phyloP scores from a whole-genome alignment of 1,140 invertebrate species.

The Planococcus citri region DNA sequence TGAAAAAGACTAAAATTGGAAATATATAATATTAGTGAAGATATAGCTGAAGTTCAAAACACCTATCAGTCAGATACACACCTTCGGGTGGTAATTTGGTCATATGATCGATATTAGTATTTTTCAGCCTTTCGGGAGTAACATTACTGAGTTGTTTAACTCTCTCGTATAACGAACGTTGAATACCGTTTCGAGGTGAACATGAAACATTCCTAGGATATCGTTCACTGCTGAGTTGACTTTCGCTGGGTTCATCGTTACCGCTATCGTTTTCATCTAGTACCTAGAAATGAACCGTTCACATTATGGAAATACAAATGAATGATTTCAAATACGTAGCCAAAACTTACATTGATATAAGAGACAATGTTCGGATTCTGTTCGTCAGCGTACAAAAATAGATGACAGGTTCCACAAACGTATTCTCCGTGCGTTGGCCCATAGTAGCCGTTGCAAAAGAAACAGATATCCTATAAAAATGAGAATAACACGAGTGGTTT shows the following conservation, averaged over 20 bases:
- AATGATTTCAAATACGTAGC: too few species aligned
- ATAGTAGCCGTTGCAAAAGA: constrained; percentile 82
- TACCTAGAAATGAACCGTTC: background rate
- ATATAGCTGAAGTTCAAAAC: background rate
- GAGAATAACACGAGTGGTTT: background rate
- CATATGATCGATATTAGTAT: background rate
- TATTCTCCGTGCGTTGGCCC: constrained; percentile 81
- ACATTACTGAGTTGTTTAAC: background rate
- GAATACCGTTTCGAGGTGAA: background rate
- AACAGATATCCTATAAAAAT: constrained; percentile 53
- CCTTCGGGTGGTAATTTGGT: background rate
- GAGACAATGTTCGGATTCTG: constrained; percentile 33
- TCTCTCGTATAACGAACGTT: constrained; percentile 2
- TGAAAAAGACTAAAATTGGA: constrained; percentile 49
- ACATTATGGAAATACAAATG: too few species aligned
- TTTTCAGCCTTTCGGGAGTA: background rate
- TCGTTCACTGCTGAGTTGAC: background rate
- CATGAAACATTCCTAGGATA: background rate
- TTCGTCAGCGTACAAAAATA: constrained; percentile 76
- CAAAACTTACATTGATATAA: background rate
- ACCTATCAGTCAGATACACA: too few species aligned
- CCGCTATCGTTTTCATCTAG: constrained; percentile 9
- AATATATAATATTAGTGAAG: background rate
- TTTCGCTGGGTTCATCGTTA: constrained; percentile 10
- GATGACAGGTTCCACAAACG: constrained; percentile 82